A percentile compares a stretch with the other conserved stretches of the same genome.
Conservation (phyloP, 1,140 invertebrate species). For the Sycobia sp. region DNA sequence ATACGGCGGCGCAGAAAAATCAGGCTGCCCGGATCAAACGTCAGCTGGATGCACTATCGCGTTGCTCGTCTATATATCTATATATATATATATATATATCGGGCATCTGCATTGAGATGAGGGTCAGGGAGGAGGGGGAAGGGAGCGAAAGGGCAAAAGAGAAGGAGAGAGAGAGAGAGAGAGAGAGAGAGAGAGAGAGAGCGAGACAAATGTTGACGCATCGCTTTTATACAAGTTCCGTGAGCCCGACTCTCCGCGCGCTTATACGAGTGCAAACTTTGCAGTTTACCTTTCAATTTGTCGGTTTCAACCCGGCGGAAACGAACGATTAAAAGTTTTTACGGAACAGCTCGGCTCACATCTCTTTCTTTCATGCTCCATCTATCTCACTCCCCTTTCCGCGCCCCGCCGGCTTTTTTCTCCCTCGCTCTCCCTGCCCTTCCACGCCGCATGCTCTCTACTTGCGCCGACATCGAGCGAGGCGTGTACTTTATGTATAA, state of each 20-base stretch:
- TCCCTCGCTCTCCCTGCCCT: background rate
- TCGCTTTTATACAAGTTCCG: conserved; percentile 27
- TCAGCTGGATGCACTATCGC: background rate
- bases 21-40: background rate
- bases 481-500: no score
- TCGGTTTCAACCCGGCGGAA: conserved; percentile 40
- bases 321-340: conserved; percentile 45
- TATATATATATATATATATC: background rate
- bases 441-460: no score
- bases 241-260: background rate
- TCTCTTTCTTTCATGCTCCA: no score
- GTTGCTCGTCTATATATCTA: background rate
- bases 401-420: background rate
- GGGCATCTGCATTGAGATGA: no score
- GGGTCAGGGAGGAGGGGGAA: background rate
- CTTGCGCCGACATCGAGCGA: no score
- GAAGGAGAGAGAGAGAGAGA: no score
- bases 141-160: no score
- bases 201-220: conserved; percentile 34
- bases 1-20: background rate
- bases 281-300: conserved; percentile 46
- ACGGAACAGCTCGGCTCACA: conserved; percentile 9
- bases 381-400: background rate
- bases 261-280: conserved; percentile 36
- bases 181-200: no score